Base-by-base conservation (phyloP, 1,140 invertebrate genomes). In the Apis laboriosa region DNA sequence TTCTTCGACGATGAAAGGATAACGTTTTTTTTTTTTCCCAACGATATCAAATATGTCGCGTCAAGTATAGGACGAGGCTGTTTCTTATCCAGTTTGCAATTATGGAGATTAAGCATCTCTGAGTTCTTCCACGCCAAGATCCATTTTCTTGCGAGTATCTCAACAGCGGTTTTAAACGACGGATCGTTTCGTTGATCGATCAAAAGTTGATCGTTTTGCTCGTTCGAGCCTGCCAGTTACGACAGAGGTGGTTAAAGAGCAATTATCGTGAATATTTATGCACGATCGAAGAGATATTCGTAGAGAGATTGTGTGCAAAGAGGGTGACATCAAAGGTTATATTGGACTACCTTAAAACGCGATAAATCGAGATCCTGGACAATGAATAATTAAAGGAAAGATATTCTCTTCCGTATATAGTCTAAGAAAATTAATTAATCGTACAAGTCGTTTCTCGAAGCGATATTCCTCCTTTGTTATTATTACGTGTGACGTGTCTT, bases 21-120 rank as follows among this genome's bases (percentile, higher is more conserved):
- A 81, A 67, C n/a, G 63, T 81, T 81, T 81, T 81, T 81, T 61
- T 21, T 12, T 81, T 81, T 61, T 21, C 9, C 28, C 9, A 1
- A 12, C 3, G 63, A 72, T 24, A 76, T 76, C 72, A 63, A 76
- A 49, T 51, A 24, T n/a, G 55, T 24, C 24, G 72, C 72, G 76
- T 81, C 76, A 76, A 76, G 79, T 60, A 0, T 24, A 67, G 19
- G 49, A 56, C 9, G 70, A 17, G 70, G 12, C 34, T 49, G 61
- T 76, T 76, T 81, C 76, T 68, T 61, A 7, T 58, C 9, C 55
- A 43, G 34, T 67, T 67, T 51, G 63, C 79, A 51, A 2, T 34
- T 76, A 81, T 81, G 79, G 63, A 67, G 60, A 81, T 81, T n/a
- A 28, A 49, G 63, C 73, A 21, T 24, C 72, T 9, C n/a, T 17